Conservation (phyloP, 2,113 vertebrate genomes). For the Chiloscyllium plagiosum region DNA sequence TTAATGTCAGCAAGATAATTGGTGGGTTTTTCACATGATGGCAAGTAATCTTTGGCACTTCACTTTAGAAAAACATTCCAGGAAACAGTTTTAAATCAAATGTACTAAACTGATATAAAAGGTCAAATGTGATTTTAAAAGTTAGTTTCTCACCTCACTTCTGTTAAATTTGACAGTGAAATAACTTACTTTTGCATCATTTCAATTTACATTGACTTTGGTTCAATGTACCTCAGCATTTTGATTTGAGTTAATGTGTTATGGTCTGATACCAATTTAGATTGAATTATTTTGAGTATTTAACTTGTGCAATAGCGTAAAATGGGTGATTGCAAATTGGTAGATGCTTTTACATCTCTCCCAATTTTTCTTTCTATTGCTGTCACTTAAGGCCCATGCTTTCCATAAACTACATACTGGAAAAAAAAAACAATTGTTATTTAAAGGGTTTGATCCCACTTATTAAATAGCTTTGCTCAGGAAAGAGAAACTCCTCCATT, state of each 20-base stretch:
- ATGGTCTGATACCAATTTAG: not conserved
- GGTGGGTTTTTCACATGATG: not conserved
- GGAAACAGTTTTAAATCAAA: not conserved
- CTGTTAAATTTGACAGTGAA: not conserved
- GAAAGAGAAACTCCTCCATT: not conserved
- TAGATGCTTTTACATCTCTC: not conserved
- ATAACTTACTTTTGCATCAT: not conserved
- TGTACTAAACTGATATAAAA: not conserved
- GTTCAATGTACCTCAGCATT: not conserved
- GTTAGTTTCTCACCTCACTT: not conserved
- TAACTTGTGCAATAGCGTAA: not conserved
- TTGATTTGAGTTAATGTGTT: not conserved
- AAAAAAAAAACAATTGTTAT: not conserved
- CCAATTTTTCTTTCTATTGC: not conserved
- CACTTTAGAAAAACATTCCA: not conserved
- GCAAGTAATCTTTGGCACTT: not conserved
- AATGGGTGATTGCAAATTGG: not conserved
- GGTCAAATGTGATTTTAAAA: not conserved
- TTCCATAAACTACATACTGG: not conserved
- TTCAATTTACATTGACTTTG: not conserved
- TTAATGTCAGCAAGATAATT: not conserved
- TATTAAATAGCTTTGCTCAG: not conserved
- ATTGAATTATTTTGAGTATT: not conserved
- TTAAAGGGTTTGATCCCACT: not conserved
- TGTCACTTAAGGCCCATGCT: not conserved